Percentiles rank a stretch among this genome's conserved stretches.
Evolutionary conservation across 2,888 invertebrate genomes (phyloP).

Genomic region (Chironomus tentans): DNA sequence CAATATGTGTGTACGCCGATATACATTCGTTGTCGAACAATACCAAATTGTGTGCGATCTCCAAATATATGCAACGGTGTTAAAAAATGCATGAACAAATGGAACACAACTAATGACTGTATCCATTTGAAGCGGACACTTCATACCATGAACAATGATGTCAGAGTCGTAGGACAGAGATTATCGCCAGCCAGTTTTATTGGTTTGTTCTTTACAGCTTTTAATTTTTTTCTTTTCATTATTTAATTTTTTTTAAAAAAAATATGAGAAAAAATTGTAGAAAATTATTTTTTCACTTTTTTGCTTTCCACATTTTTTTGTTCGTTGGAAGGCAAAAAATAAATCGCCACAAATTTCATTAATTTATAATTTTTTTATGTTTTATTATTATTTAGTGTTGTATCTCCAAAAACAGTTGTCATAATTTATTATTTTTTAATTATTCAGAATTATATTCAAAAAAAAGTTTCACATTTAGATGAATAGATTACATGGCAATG

Average conservation of each 20-base stretch:
- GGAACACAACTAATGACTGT: conserved; percentile 21
- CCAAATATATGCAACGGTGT: conserved; percentile 11
- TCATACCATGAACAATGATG: conserved; percentile 11
- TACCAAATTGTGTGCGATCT: conserved; percentile 10
- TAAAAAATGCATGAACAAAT: conserved; percentile 23
- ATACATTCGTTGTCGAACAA: conserved; percentile 9
- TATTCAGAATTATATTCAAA: background rate
- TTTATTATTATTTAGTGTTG: too few species aligned
- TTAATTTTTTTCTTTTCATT: conserved; percentile 1
- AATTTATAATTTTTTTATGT: too few species aligned
- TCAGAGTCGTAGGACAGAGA: conserved; percentile 3
- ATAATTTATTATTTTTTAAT: too few species aligned
- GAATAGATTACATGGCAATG: background rate
- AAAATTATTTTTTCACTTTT: background rate
- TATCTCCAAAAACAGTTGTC: too few species aligned
- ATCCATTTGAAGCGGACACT: conserved; percentile 13
- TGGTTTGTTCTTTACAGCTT: conserved; percentile 38
- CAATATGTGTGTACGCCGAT: conserved; percentile 21
- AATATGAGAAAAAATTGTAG: background rate
- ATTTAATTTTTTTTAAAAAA: too few species aligned
- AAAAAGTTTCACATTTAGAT: background rate
- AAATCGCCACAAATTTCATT: background rate
- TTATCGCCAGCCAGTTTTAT: conserved; percentile 28
- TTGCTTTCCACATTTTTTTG: background rate
- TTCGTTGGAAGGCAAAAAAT: background rate